A percentile compares a stretch with the other conserved stretches of the same genome.
Evolutionary conservation across 2,113 vertebrate species (phyloP).

Genomic region (Holacanthus passer): DNA sequence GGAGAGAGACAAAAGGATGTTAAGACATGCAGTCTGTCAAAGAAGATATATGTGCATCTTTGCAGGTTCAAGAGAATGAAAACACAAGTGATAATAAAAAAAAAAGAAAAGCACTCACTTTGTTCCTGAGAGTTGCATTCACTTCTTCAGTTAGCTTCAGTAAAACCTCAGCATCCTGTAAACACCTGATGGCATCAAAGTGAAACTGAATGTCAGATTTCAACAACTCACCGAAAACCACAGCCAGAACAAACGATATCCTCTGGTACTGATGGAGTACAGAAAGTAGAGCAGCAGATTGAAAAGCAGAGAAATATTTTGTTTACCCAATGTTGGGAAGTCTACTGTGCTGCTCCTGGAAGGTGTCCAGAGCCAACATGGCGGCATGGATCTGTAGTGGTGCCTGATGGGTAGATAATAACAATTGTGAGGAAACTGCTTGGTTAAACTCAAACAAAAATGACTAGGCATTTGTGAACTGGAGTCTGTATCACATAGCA

Average conservation of each 20-base stretch:
- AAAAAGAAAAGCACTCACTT: constrained; percentile 81
- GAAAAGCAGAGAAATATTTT: not conserved
- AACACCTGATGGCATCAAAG: constrained; percentile 85
- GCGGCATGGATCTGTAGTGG: constrained; percentile 92
- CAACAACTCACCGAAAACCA: not conserved
- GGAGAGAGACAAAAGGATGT: not conserved
- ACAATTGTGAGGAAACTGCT: constrained; percentile 10
- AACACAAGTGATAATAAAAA: not conserved
- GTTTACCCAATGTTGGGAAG: constrained; percentile 91
- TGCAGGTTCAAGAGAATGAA: constrained; percentile 15
- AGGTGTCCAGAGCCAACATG: constrained; percentile 93
- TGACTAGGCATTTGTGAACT: not conserved
- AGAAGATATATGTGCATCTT: not conserved
- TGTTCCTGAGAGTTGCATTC: constrained; percentile 87
- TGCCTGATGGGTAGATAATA: constrained; percentile 81
- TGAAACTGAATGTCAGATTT: constrained; percentile 18
- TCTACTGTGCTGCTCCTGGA: constrained; percentile 90
- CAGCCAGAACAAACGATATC: not conserved
- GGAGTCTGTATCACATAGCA: not conserved
- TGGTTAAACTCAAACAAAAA: constrained; percentile 9
- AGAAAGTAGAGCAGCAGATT: not conserved
- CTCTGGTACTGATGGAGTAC: not conserved
- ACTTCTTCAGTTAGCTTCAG: constrained; percentile 89
- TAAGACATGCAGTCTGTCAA: not conserved
- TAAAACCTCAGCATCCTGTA: constrained; percentile 91